Percentiles rank a stretch among this genome's conserved stretches.
Evolutionary conservation across 2,113 vertebrate genomes (phyloP).

Genomic region (Pan paniscus): DNA sequence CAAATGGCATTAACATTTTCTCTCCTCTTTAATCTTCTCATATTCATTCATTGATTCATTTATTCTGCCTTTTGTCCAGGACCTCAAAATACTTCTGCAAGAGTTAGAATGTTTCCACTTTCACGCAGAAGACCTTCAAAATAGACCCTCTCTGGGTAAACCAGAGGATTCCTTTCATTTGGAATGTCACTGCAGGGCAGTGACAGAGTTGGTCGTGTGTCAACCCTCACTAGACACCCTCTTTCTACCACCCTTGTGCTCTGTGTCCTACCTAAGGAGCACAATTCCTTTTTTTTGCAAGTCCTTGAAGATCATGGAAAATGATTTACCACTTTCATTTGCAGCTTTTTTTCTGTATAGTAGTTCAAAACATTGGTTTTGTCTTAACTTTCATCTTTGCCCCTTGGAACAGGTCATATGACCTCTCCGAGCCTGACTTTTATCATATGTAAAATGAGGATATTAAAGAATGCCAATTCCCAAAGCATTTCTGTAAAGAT

Average conservation of each 20-base stretch:
- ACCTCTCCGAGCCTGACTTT: background rate
- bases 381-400: background rate
- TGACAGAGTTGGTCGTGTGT: background rate
- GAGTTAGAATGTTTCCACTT: background rate
- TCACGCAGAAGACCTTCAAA: background rate
- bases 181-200: too few species aligned
- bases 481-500: conserved; percentile 50
- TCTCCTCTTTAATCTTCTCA: background rate
- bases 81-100: background rate
- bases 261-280: background rate
- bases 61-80: background rate
- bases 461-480: conserved; percentile 47
- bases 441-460: background rate
- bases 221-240: fast-evolving
- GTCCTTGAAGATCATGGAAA: background rate
- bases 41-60: background rate
- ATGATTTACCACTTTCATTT: conserved; percentile 50
- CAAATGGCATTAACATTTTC: background rate
- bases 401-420: background rate
- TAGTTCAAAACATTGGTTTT: background rate
- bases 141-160: background rate
- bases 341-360: background rate
- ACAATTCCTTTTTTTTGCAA: background rate
- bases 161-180: background rate
- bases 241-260: background rate